Conservation (phyloP, 35 echinoderm and acorn worm genomes). For the Strongylocentrotus purpuratus region DNA sequence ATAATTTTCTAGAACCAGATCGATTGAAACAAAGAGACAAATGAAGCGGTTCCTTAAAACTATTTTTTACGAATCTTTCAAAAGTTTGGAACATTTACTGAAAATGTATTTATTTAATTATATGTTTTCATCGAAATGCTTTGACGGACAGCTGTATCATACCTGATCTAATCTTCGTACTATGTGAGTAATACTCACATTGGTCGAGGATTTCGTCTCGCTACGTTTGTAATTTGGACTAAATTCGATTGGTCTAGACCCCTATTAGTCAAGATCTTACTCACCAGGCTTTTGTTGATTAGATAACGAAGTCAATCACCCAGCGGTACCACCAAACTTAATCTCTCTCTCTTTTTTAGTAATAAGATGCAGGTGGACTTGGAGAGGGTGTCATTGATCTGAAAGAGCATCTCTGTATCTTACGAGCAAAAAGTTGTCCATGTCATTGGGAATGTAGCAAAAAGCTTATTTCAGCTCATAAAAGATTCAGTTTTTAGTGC, state of each 20-base stretch:
- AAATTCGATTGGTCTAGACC: constrained; percentile 17
- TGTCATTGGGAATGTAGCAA: no score
- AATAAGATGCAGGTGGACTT: not conserved
- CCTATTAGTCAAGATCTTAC: not conserved
- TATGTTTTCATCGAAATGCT: not conserved
- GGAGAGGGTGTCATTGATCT: not conserved
- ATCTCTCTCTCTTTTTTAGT: not conserved
- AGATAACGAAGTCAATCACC: not conserved
- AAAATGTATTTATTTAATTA: no score
- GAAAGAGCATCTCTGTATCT: not conserved
- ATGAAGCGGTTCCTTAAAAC: not conserved
- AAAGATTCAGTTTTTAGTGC: no score
- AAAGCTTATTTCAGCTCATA: no score
- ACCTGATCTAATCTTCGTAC: not conserved
- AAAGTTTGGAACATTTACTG: no score
- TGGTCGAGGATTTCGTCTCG: not conserved
- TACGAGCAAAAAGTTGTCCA: not conserved
- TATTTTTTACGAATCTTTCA: no score
- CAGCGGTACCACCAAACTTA: not conserved
- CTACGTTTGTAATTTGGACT: not conserved
- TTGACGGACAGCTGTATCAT: not conserved
- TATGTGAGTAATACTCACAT: not conserved
- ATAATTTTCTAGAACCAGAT: not conserved
- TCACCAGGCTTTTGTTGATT: not conserved
- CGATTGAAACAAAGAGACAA: not conserved